Evolutionary conservation across 2,888 invertebrate genomes (phyloP), one percentile per base, ranked within the genome.

Genomic region (Ctenicera cuprea): DNA sequence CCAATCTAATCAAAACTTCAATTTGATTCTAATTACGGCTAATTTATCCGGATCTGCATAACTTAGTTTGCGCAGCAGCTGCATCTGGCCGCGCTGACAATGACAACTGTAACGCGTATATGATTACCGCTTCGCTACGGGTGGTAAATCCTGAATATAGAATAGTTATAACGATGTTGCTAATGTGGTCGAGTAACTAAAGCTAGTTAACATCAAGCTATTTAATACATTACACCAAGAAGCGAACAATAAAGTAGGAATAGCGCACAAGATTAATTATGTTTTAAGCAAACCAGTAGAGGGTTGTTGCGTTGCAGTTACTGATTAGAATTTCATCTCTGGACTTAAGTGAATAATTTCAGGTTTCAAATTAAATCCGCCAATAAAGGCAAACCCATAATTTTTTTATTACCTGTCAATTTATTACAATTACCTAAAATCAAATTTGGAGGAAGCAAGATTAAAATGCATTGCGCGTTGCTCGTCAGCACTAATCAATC

Each of bases 1-100:
- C 80, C 77, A 78, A 82, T 84, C 82, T 82, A 82, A 84, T 85
- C 83, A 81, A 82, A 83, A 83, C 82, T 84, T 82, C 82, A 82
- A 84, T 85, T 82, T 80, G 78, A 83, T 82, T 81, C 80, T 83
- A 83, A 84, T 84, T 84, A 83, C 81, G 72, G 80, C 79, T 84
- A 84, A 84, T 83, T 83, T 82, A 83, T 82, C 80, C 79, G 74
- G 77, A 75, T 78, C 78, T 77, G 78, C 74, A 74, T 71, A 74
- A 78, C 71, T 75, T 80, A 77, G 76, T 78, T 81, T 75, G 76
- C 74, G 73, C 78, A 64, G 64, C 75, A 71, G 76, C 77, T 76
- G 79, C 80, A 80, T 80, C 79, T 80, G 80, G 77, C 77, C 77
- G 65, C 48, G 62, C 80, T 79, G 82, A 81, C 79, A 81, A 83